phyloP scores from a whole-genome alignment of 1,140 invertebrate genomes.

The Drosophila murphyi region DNA sequence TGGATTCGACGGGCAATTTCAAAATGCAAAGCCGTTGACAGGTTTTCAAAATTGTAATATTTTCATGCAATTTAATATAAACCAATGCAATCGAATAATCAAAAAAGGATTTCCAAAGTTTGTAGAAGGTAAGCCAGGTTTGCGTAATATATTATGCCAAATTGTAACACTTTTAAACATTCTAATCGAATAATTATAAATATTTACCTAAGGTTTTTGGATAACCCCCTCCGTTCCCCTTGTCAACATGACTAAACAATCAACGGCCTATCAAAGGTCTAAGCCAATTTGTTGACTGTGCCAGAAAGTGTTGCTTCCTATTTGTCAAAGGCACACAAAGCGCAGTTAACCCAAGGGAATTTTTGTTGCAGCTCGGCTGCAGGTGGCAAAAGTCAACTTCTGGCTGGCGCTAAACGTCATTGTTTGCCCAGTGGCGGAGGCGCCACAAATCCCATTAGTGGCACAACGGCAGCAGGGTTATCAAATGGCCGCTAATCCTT shows the following conservation, averaged over 20 bases:
- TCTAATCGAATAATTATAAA: neutral
- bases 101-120: too few relatives aligned
- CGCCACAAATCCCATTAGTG: conserved; percentile 18
- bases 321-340: conserved; percentile 24
- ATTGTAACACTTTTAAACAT: too few relatives aligned
- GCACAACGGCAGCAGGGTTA: conserved; percentile 28
- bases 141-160: too few relatives aligned
- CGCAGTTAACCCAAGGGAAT: conserved; percentile 30
- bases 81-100: too few relatives aligned
- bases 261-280: neutral
- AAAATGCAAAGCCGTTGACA: too few relatives aligned
- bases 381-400: conserved; percentile 51
- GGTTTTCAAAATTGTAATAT: too few relatives aligned
- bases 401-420: neutral
- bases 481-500: conserved; percentile 75
- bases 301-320: neutral
- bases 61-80: too few relatives aligned
- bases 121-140: too few relatives aligned
- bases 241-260: too few relatives aligned
- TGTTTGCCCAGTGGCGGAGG: conserved; percentile 38
- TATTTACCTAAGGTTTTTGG: too few relatives aligned
- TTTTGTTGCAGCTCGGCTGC: neutral
- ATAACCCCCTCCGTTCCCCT: too few relatives aligned
- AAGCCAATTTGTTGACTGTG: neutral
- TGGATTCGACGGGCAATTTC: too few relatives aligned